A percentile compares a stretch with the other conserved stretches of the same genome.
These are phyloP conservation scores for Pachyuromys duprasi DNA, from an alignment of 2,797 vertebrate species.

Conservation along the genomic window DNA sequence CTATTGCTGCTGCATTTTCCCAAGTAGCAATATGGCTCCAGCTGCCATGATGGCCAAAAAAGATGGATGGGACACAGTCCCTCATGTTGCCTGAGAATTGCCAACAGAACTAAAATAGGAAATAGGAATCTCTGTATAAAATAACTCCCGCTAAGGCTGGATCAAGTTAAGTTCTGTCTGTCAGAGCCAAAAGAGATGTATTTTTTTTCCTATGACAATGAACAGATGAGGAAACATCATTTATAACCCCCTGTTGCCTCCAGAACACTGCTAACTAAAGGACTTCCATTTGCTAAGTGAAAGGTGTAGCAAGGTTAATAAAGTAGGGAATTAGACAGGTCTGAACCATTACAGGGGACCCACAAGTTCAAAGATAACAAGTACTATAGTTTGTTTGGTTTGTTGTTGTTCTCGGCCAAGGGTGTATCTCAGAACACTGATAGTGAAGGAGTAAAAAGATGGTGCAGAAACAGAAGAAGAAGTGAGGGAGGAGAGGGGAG, in stretches of 20 bases:
- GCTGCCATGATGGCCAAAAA: not conserved
- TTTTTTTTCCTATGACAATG: not conserved
- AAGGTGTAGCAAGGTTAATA: not conserved
- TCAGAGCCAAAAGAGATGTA: not conserved
- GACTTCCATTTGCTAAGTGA: not conserved
- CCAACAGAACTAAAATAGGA: constrained; percentile 22
- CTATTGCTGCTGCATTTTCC: not conserved
- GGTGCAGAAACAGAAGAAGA: not conserved
- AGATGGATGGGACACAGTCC: not conserved
- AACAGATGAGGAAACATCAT: not conserved
- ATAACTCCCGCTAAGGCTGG: not conserved
- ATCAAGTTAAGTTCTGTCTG: not conserved
- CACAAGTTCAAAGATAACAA: not conserved
- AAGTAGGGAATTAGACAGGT: not conserved
- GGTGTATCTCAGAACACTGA: not conserved
- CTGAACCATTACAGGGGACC: not conserved
- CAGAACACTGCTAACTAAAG: not conserved
- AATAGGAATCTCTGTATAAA: not conserved
- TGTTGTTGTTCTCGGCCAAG: not conserved
- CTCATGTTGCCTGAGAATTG: not conserved
- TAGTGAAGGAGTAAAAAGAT: fast-evolving
- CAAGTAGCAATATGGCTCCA: not conserved
- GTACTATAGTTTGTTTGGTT: not conserved
- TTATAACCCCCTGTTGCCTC: not conserved
- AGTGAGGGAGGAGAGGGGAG: not conserved